Evolutionary conservation across 2,888 invertebrate species (phyloP).

Genomic region (Rhingia rostrata): DNA sequence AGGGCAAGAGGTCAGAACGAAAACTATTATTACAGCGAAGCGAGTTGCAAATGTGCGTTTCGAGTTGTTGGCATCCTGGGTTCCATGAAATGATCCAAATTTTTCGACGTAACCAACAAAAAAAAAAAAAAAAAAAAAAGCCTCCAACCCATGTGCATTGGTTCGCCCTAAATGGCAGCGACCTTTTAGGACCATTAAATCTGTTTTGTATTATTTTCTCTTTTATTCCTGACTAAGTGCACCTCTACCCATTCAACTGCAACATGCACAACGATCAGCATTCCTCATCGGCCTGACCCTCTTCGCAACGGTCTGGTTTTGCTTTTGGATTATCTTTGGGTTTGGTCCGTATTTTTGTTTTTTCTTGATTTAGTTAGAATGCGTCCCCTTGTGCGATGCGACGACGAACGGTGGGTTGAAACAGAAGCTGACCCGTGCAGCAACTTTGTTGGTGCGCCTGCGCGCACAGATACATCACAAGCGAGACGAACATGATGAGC

Average conservation of each 20-base stretch:
- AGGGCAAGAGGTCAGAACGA: constrained; percentile 53
- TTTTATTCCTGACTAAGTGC: constrained; percentile 31
- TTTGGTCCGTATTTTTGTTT: constrained; percentile 7
- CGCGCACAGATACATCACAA: constrained; percentile 10
- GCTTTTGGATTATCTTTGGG: constrained; percentile 27
- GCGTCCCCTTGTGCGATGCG: neutral
- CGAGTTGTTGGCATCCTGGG: neutral
- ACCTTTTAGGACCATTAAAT: constrained; percentile 60
- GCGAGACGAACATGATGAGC: constrained; percentile 38
- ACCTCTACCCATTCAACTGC: neutral
- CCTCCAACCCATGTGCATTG: constrained; percentile 39
- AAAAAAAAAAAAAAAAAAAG: too few species aligned
- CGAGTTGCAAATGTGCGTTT: constrained; percentile 55
- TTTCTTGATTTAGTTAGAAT: constrained; percentile 23
- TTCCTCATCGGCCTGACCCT: constrained; percentile 47
- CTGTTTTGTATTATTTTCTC: constrained; percentile 23
- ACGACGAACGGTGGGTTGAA: constrained; percentile 7
- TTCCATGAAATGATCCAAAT: constrained; percentile 49
- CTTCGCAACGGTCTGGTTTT: constrained; percentile 22
- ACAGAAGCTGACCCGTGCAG: constrained; percentile 62
- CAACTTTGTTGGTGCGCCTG: constrained; percentile 31
- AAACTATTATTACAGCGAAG: constrained; percentile 29
- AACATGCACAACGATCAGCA: constrained; percentile 16
- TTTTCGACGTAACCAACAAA: constrained; percentile 38
- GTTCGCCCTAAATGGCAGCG: constrained; percentile 59